A percentile compares a stretch with the other conserved stretches of the same genome.
These are phyloP conservation scores for Drosophila littoralis DNA, from an alignment of 1,140 invertebrate genomes.

Conservation along the genomic window DNA sequence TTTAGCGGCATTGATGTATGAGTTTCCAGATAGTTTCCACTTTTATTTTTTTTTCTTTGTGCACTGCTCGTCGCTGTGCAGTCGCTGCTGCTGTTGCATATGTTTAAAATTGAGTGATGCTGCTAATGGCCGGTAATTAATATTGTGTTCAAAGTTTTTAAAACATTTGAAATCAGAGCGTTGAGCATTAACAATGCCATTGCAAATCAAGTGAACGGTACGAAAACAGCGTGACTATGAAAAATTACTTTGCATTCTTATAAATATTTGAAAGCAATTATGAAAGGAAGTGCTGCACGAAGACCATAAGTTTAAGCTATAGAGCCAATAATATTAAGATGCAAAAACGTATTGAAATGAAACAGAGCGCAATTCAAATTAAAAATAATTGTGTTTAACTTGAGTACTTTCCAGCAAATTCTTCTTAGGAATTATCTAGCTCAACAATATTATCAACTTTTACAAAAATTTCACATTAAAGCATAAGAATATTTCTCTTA, in stretches of 20 bases:
- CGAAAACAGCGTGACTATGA: neutral
- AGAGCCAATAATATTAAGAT: neutral
- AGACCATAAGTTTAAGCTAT: neutral
- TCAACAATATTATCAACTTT: no score
- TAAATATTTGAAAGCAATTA: constrained; percentile 8
- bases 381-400: no score
- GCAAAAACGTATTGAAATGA: neutral
- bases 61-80: neutral
- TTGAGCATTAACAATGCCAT: constrained; percentile 1
- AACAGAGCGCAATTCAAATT: no score
- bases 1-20: constrained; percentile 82
- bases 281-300: neutral
- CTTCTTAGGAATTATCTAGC: no score
- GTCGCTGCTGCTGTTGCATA: constrained; percentile 54
- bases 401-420: no score
- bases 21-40: constrained; percentile 74
- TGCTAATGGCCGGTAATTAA: constrained; percentile 75
- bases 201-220: constrained; percentile 33
- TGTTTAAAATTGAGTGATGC: constrained; percentile 74
- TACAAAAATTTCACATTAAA: no score
- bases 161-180: constrained; percentile 36
- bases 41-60: constrained; percentile 36
- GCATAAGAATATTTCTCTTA: no score
- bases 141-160: constrained; percentile 46
- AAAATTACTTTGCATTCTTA: constrained; percentile 7